Evolutionary conservation across 2,113 vertebrate species (phyloP).

Genomic region (Eonycteris spelaea): DNA sequence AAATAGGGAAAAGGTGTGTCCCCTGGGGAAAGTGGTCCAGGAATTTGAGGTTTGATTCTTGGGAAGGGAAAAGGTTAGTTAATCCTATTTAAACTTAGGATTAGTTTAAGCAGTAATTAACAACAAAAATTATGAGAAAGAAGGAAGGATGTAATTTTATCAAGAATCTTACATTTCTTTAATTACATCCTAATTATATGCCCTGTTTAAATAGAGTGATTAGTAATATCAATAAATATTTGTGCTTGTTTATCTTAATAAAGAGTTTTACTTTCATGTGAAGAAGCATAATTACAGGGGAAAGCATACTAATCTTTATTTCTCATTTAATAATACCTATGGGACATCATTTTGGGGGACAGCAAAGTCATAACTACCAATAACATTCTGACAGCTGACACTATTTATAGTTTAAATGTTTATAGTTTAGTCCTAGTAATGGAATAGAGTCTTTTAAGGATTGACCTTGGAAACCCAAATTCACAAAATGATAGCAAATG

Average conservation of each 20-base stretch:
- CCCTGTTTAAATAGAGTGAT: constrained; percentile 28
- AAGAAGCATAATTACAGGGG: neutral
- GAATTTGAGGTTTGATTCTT: constrained; percentile 22
- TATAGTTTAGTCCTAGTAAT: neutral
- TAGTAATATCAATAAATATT: constrained; percentile 20
- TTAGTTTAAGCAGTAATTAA: neutral
- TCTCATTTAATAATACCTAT: neutral
- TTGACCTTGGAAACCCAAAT: neutral
- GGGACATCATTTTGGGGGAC: neutral
- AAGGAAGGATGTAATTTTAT: neutral
- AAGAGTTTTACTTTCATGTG: constrained; percentile 37
- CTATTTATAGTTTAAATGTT: constrained; percentile 33
- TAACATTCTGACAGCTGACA: neutral
- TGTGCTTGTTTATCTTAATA: constrained; percentile 20
- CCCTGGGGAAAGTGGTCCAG: neutral
- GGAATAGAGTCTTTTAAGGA: constrained; percentile 9
- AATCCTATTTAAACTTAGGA: neutral
- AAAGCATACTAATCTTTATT: constrained; percentile 8
- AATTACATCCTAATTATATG: neutral
- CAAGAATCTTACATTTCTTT: constrained; percentile 18
- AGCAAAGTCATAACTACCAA: neutral
- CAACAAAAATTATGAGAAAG: constrained; percentile 6
- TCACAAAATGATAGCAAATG: constrained; percentile 23
- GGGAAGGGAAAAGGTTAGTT: neutral
- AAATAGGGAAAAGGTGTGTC: neutral